Evolutionary conservation across 2,888 invertebrate species (phyloP).

Genomic region (Scaptomyza caliginosa): DNA sequence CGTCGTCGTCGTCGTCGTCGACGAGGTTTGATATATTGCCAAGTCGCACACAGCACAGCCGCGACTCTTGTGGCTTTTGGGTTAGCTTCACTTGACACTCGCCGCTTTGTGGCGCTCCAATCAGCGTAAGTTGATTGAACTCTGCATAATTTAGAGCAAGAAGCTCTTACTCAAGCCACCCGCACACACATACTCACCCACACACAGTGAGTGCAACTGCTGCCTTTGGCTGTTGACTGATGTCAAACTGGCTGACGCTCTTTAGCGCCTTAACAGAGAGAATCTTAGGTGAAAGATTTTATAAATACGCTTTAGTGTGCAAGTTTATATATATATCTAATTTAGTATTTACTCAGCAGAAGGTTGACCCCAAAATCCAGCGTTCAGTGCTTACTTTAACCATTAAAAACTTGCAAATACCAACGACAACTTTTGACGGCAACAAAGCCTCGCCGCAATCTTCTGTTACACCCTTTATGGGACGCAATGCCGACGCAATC

Average conservation of each 20-base stretch:
- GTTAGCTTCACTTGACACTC: constrained; percentile 58
- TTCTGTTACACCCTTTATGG: constrained; percentile 11
- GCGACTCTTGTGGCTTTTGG: constrained; percentile 45
- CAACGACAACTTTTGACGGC: constrained; percentile 31
- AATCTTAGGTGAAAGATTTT: constrained; percentile 37
- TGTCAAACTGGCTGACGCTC: constrained; percentile 40
- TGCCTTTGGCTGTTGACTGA: constrained; percentile 45
- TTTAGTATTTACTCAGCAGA: constrained; percentile 3
- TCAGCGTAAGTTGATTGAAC: constrained; percentile 69
- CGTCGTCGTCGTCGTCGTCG: constrained; percentile 40
- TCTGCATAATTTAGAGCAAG: constrained; percentile 64
- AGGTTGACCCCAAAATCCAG: constrained; percentile 28
- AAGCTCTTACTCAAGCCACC: constrained; percentile 2
- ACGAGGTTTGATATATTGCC: constrained; percentile 56
- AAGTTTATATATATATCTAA: constrained; percentile 5
- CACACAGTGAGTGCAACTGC: constrained; percentile 6
- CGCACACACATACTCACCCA: constrained; percentile 5
- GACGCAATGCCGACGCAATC: constrained; percentile 55
- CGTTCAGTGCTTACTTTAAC: constrained; percentile 3
- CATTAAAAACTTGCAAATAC: constrained; percentile 40
- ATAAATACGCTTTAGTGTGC: constrained; percentile 18
- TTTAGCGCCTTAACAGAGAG: constrained; percentile 24
- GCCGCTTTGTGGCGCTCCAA: constrained; percentile 61
- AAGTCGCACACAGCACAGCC: constrained; percentile 22
- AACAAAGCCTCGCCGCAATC: constrained; percentile 1